These are phyloP conservation scores for Parasteatoda tepidariorum DNA, from an alignment of 1,140 invertebrate species.

Conservation along the genomic window DNA sequence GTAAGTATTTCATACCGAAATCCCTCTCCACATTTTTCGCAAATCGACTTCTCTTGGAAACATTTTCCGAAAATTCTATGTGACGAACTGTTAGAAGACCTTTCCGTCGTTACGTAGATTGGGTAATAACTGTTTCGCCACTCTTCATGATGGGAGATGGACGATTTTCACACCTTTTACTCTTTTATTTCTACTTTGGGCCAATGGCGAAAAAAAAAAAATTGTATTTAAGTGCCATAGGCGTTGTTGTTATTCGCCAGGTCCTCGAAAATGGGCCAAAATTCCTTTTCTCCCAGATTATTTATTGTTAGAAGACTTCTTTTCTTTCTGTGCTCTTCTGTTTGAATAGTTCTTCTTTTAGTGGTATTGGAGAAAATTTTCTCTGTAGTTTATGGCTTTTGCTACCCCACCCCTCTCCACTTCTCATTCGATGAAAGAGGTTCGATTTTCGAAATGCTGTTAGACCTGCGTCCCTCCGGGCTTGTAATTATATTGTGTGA, in stretches of 20 bases:
- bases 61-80: constrained; percentile 14
- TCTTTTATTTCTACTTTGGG: constrained; percentile 18
- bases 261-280: constrained; percentile 1
- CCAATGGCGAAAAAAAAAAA: background rate
- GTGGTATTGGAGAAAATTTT: constrained; percentile 47
- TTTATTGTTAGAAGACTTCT: constrained; percentile 34
- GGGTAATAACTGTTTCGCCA: constrained; percentile 50
- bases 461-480: background rate
- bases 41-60: constrained; percentile 2
- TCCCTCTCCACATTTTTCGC: too few species aligned
- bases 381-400: constrained; percentile 23
- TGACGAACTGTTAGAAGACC: constrained; percentile 16
- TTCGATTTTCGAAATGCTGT: constrained; percentile 2
- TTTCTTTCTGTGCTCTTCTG: background rate
- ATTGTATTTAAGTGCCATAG: constrained; percentile 50
- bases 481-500: background rate
- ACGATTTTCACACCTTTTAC: constrained; percentile 49
- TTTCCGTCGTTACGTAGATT: constrained; percentile 50
- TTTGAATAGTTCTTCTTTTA: constrained; percentile 47
- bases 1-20: too few species aligned
- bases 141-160: constrained; percentile 32
- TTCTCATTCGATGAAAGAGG: background rate
- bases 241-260: constrained; percentile 24
- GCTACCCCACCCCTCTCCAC: too few species aligned
- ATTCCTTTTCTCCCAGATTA: constrained; percentile 23